Base-by-base conservation (phyloP, 2,888 invertebrate species). In the Abrostola triplasia region DNA sequence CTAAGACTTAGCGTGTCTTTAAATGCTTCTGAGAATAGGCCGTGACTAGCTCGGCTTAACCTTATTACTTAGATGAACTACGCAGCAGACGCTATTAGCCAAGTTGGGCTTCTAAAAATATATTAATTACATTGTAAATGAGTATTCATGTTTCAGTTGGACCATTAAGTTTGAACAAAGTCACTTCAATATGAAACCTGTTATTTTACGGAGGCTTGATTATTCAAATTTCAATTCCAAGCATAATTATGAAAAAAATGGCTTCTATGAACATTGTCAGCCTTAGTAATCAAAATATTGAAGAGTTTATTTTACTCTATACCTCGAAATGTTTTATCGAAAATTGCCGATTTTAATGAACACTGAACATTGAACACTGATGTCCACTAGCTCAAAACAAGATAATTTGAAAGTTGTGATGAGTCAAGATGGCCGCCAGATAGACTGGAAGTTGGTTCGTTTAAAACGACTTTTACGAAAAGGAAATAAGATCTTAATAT, bases 401-500 rank as follows among this genome's bases (percentile, higher is more conserved):
- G 59, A 68, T 76, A 67, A 80, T 71, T 75, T 60, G 54, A 67
- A 80, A 81, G 75, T 75, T 76, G 6, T 69, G 72, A 73, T 64
- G 67, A 70, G 55, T 52, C 57, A 64, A 58, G 64, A 74, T 72
- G 79, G 58, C 40, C 67, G 67, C 7, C 65, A 53, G 79, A 73
- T 77, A 73, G 59, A 67, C 70, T 70, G 50, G 13, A 56, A 79
- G 66, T 72, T 80, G 79, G 73, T 81, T 70, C 61, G 55, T 79
- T 77, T 67, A 56, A 69, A 72, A 67, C 58, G 71, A 79, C 63
- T 75, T 79, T 76, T 67, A 64, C 64, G 67, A 69, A 81, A 79
- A 73, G 79, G 77, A 79, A 79, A 79, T 81, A 75, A 72, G 77
- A 73, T 73, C 68, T 61, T 71, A 69, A 79, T 73, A 79, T 80